Base-by-base conservation (phyloP, 2,797 vertebrate genomes). In the Falco peregrinus region DNA sequence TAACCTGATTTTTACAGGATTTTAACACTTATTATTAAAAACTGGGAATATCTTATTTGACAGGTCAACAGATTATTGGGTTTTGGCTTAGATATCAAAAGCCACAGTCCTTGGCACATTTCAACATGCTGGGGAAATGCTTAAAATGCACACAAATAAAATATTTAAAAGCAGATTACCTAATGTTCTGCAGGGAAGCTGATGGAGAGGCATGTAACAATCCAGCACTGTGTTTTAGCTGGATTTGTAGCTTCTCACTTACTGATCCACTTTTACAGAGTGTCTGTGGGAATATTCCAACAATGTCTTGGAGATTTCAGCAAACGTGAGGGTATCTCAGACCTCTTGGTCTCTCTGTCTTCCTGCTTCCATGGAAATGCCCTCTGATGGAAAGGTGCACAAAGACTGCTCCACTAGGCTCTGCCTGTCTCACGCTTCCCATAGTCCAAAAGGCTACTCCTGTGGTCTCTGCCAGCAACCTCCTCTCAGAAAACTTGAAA, bases 131-230 rank as follows among this genome's bases (percentile, higher is more conserved):
- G 17, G 50, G 56, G 22, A 85, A 96, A 96, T 71, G 73, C 80
- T 82, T 92, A 84, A 96, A 93, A 97, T 92, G 93, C 95, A 82
- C 53, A 84, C 83, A 96, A 95, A 95, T 95, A 67, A 97, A 97
- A 87, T 90, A 95, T 93, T 96, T 86, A 95, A 94, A 94, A 95
- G 53, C 45, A 5, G 29, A 93, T 97, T 95, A 79, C 47, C 82
- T 89, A 80, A 94, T 80, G 77, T 94, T 94, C 87, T 95, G 17
- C 79, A 91, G 39, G 35, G 56, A 91, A 85, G 47, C 19, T 16
- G 24, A 41, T 69, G 82, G 61, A 15, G 20, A 87, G 19, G 13
- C 41, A 53, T n/a, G 53, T 28, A 82, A 24, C 68, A 96, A 63
- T 28, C 24, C 51, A 70, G 79, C 59, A 71, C 41, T 9, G 10